Base-by-base conservation (phyloP, 2,797 vertebrate genomes). In the Hyperoplus immaculatus region DNA sequence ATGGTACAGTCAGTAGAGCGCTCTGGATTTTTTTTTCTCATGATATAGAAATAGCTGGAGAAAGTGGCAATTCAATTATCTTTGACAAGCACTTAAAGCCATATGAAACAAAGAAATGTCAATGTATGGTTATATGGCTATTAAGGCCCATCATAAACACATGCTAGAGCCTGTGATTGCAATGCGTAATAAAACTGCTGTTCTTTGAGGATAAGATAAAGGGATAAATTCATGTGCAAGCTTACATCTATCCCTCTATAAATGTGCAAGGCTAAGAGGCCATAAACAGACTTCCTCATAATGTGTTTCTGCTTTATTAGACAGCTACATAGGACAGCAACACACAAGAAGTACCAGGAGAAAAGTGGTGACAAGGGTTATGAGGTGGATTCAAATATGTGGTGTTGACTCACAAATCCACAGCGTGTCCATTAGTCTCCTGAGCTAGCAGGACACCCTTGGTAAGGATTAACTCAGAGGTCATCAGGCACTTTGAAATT, bases 101-200 rank as follows among this genome's bases (percentile, higher is more conserved):
- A 81, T 85, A 84, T 75, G 73, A 50, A 62, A 75, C 72, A 77
- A 29, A 74, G 64, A 90, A 80, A 88, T 88, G 85, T 66, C 88
- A 90, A 88, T 85, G 61, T 85, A 89, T 87, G 86, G 50, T 88
- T 87, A 92, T 88, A 74, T 49, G 56, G 73, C 75, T 79, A 81
- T 89, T 87, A 73, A 63, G 74, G 88, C 69, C 47, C 59, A 65
- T 80, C 46, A 66, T 78, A 77, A 18, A 47, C 69, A 56, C 68
- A 82, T 61, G 58, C 70, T 41, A 45, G 41, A 73, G 60, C 47
- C 62, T 67, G 66, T 77, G 71, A 83, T 85, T 87, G 80, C 77
- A 78, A 77, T 53, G 59, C 75, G 63, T 64, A 72, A 75, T 70
- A 67, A 83, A 71, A 75, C 42, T 38, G 57, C 69, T 59, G 68